phyloP scores from a whole-genome alignment of 2,113 vertebrate species.

The Kryptolebias marmoratus region DNA sequence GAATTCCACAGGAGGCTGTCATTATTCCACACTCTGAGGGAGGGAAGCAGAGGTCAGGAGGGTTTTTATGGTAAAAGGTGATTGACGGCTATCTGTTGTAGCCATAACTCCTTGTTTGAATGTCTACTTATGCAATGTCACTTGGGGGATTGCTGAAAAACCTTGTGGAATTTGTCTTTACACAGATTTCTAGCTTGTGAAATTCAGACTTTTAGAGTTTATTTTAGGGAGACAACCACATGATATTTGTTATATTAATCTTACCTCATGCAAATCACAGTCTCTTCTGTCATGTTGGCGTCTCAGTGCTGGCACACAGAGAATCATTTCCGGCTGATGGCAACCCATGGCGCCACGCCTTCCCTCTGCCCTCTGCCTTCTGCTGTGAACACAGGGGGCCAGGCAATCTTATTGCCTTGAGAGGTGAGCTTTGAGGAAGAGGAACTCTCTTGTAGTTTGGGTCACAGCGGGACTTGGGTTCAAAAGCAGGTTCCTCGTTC shows the following conservation, averaged over 20 bases:
- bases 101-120: conserved; percentile 21
- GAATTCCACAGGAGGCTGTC: conserved; percentile 72
- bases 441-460: conserved; percentile 68
- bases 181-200: conserved; percentile 37
- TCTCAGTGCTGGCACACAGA: conserved; percentile 66
- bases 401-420: conserved; percentile 70
- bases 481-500: conserved; percentile 69
- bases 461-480: conserved; percentile 73
- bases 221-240: conserved; percentile 30
- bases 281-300: conserved; percentile 54
- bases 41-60: conserved; percentile 62
- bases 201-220: conserved; percentile 35
- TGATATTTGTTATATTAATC: conserved; percentile 30
- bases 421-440: conserved; percentile 69
- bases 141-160: conserved; percentile 37
- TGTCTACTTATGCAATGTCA: conserved; percentile 53
- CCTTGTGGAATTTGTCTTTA: conserved; percentile 31
- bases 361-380: conserved; percentile 78
- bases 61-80: conserved; percentile 66
- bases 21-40: conserved; percentile 68
- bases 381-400: conserved; percentile 71
- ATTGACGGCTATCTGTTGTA: conserved; percentile 63
- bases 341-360: conserved; percentile 65
- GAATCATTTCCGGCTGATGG: conserved; percentile 75
- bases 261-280: conserved; percentile 39